Evolutionary conservation across 2,888 invertebrate genomes (phyloP), one percentile per base, ranked within the genome.

Genomic region (Itoplectis maculator): DNA sequence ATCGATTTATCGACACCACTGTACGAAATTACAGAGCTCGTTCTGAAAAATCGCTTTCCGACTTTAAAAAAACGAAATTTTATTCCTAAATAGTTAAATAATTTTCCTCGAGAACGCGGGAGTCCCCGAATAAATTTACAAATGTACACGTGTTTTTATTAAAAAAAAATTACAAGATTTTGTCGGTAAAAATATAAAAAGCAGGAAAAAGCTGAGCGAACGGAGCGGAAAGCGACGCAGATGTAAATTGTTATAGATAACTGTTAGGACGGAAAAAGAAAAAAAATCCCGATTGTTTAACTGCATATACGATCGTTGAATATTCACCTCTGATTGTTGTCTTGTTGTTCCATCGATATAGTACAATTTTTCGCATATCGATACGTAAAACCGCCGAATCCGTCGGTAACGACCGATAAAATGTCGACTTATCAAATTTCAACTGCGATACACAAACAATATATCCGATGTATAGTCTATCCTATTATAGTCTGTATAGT

Each of bases 291-390:
- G 85, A 88, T 89, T 89, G 89, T 90, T 90, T 90, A 89, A 89
- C 89, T 90, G 89, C 90, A 90, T 90, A 88, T 90, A 89, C 83
- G 86, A 88, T 87, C 86, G 84, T 87, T 87, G 83, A 88, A 82
- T 82, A 79, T 75, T 82, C 70, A 61, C 59, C 75, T 85, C 86
- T 82, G 84, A 79, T 87, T 85, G 83, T 86, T 87, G 86, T 86
- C 84, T 77, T 68, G 18, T 76, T 70, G 37, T 68, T 37, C 35
- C n/a, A 18, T 51, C 65, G 63, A 74, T 74, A 29, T 68, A 40
- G 51, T 40, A 40, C 40, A 23, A 9, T 74, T 68, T 72, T 68
- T 59, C 63, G 29, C 51, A 9, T 69, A 54, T 77, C 11, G 23
- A 63, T 35, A 69, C 42, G 37, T 51, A 54, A 59, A 35, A 13